Evolutionary conservation across 2,888 invertebrate genomes (phyloP), one percentile per base, ranked within the genome.

Genomic region (Mesorhabditis spiculigera): DNA sequence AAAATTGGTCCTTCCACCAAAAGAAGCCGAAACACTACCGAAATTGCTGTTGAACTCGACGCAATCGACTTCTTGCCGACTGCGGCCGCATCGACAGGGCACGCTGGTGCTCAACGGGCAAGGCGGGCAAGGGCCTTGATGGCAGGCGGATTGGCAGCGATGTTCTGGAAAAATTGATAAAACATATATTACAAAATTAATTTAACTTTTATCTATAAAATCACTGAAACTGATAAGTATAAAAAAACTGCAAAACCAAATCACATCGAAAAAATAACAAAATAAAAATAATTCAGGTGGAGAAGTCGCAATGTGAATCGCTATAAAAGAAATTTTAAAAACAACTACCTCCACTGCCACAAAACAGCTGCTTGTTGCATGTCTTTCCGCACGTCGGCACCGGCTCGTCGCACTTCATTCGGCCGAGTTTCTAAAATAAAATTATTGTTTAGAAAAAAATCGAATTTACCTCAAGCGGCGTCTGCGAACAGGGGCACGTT

Each of bases 401-500:
- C 0, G 92, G 90, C 86, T 94, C 93, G 5, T 91, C 88, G 86
- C 94, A 95, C 5, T 66, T 70, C 13, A 5, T 63, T 75, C 77
- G 16, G 71, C 69, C 58, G 90, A 87, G 1, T 87, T 86, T 65
- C 28, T 86, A 66, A 28, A 28, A 28, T 28, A 28, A 28, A 28
- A 28, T 28, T 28, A 1, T 28, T 28, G 28, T 28, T n/a, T 28
- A 28, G 1, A 28, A 28, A 28, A 28, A 28, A 28, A 28, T 28
- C 28, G 28, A 28, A 28, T 28, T 28, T 13, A 79, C 75, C 4
- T 73, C 64, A 41, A 91, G 87, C 0, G 87, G 86, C 58, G 90
- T 90, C 87, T 91, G 91, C 1, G 92, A 92, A 86, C 94, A 94
- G 0, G 91, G 91, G 83, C 94, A 94, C 61, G 89, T 89, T 5